Conservation (phyloP, 2,113 vertebrate genomes). For the Oryzias melastigma region DNA sequence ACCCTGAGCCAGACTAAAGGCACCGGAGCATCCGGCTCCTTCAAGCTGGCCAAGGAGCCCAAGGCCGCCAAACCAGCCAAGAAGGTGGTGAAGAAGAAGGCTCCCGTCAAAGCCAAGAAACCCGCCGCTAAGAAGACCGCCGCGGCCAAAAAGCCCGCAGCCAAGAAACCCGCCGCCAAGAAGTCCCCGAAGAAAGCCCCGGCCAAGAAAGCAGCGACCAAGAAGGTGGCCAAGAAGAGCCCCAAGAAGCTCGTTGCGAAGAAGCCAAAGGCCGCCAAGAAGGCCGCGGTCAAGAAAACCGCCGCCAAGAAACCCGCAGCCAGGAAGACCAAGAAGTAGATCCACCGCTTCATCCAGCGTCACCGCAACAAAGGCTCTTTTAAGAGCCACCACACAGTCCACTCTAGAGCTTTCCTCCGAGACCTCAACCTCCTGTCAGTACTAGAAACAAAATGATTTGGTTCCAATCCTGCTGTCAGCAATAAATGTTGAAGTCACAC, state of each 20-base stretch:
- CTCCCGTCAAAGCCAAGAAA: not conserved
- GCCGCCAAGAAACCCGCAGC: constrained; percentile 11
- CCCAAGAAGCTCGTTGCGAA: constrained; percentile 8
- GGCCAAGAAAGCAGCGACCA: not conserved
- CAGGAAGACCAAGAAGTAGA: constrained; percentile 24
- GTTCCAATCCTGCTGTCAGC: too few relatives aligned
- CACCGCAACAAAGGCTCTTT: constrained; percentile 43
- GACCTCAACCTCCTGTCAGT: not conserved
- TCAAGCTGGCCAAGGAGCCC: constrained; percentile 31
- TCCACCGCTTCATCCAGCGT: not conserved
- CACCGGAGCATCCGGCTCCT: constrained; percentile 31
- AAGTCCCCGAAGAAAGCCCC: constrained; percentile 4
- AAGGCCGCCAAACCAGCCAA: constrained; percentile 1
- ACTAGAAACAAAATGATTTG: not conserved
- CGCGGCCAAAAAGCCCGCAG: not conserved
- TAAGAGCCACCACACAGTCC: constrained; percentile 34
- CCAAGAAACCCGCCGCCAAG: constrained; percentile 3
- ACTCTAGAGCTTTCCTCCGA: not conserved
- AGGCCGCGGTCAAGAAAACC: not conserved
- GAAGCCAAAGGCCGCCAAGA: not conserved
- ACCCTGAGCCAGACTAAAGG: constrained; percentile 18
- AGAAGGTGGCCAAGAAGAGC: constrained; percentile 11
- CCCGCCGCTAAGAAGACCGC: constrained; percentile 12
- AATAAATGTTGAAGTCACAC: too few relatives aligned
- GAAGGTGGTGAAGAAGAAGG: constrained; percentile 17